Evolutionary conservation across 1,140 invertebrate genomes (phyloP), one percentile per base, ranked within the genome.

Genomic region (Diplogasteroides magnus): DNA sequence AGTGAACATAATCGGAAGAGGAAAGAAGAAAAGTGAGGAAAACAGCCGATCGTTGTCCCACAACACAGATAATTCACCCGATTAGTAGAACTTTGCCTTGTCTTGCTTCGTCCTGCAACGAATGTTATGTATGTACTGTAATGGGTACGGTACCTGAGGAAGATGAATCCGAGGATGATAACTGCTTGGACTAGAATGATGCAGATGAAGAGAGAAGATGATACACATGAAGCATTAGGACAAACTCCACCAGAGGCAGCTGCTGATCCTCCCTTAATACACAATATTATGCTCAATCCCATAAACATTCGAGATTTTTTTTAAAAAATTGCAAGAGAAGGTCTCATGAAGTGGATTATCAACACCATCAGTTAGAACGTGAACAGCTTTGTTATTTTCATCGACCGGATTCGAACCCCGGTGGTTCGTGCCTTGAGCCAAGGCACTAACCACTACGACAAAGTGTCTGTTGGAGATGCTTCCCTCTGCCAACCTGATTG

Each of bases 21-120:
- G 59, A 27, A 64, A 32, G 29, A 2, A 19, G 31, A 37, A 37
- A 37, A 31, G 31, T 0, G 29, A 11, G 28, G 32, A 23, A 37
- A 25, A 64, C 2, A 6, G 19, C 37, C 6, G 19, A 60, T 14
- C 31, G 55, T 57, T 48, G 57, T 55, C 59, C 29, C n/a, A 11
- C 27, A n/a, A 23, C 27, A 28, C 6, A 26, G 14, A 55, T 14
- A 26, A 48, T 27, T 13, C 26, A 57, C 55, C 57, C 28, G 31
- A 48, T 76, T 72, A 82, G 68, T 82, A 82, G 74, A 82, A 82
- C 68, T 82, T 82, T 23, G 80, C 81, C 57, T 82, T 82, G 63
- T 82, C 80, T 19, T 72, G 67, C 64, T 80, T 82, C 56, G 80
- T 81, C 65, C 80, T 81, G 28, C 68, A 80, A 80, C 14, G 31